phyloP scores from a whole-genome alignment of 53 echinoderm and acorn worm genomes.

The Actinopyga echinites region DNA sequence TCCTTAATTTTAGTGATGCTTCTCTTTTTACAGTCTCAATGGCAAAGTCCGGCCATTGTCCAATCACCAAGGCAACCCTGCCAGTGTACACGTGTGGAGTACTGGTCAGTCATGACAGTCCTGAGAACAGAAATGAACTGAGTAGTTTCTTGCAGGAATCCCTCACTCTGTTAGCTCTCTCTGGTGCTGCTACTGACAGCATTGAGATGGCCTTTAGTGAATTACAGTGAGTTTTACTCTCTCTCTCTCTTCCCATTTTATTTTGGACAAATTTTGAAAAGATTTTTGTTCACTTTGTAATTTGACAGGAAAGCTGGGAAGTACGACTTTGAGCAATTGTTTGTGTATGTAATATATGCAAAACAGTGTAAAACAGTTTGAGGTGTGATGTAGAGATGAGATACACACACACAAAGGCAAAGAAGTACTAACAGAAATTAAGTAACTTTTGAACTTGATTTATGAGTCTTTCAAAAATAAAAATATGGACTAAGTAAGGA shows the following conservation, averaged over 20 bases:
- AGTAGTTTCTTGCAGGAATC: conserved; percentile 82
- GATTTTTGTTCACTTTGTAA: too few species aligned
- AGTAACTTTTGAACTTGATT: too few species aligned
- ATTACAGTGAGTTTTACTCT: conserved; percentile 78
- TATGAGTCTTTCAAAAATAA: too few species aligned
- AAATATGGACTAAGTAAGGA: too few species aligned
- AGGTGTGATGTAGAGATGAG: too few species aligned
- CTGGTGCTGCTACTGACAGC: conserved; percentile 77
- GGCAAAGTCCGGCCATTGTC: conserved; percentile 70
- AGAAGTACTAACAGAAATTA: too few species aligned
- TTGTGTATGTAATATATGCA: too few species aligned
- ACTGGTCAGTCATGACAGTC: conserved; percentile 75
- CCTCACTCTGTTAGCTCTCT: conserved; percentile 70
- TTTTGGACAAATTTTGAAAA: too few species aligned
- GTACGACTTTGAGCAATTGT: too few species aligned
- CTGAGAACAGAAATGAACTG: conserved; percentile 83
- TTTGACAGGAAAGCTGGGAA: too few species aligned
- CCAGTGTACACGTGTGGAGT: conserved; percentile 91
- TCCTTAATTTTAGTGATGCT: neutral
- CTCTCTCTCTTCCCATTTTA: neutral
- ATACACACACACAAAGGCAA: too few species aligned
- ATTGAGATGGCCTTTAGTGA: conserved; percentile 83
- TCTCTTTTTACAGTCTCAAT: conserved; percentile 50
- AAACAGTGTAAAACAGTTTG: too few species aligned
- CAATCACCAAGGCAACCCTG: conserved; percentile 86